A percentile compares a stretch with the other conserved stretches of the same genome.
These are phyloP conservation scores for Anoplophora glabripennis DNA, from an alignment of 1,140 invertebrate genomes.

Conservation along the genomic window DNA sequence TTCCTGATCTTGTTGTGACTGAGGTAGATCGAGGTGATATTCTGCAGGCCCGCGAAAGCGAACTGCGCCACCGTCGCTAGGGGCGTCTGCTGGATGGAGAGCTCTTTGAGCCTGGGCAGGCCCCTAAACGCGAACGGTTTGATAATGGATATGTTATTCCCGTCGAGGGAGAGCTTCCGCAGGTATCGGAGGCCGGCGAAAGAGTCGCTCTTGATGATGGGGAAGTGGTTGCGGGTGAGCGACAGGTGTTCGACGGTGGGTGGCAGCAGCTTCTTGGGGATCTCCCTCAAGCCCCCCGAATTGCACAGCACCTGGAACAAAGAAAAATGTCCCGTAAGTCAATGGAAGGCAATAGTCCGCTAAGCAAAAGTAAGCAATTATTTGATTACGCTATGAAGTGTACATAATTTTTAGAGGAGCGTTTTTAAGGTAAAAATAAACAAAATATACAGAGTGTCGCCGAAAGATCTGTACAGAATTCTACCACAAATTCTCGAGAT, in stretches of 20 bases:
- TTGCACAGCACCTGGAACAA: constrained; percentile 76
- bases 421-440: too few relatives aligned
- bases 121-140: constrained; percentile 81
- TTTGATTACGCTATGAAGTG: too few relatives aligned
- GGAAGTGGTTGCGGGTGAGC: constrained; percentile 75
- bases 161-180: constrained; percentile 71
- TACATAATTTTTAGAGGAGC: too few relatives aligned
- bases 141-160: constrained; percentile 75
- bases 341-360: not conserved
- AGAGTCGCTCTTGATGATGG: constrained; percentile 72
- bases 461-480: too few relatives aligned
- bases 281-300: constrained; percentile 72
- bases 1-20: constrained; percentile 75
- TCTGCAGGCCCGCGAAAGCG: constrained; percentile 77
- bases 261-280: constrained; percentile 69
- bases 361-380: not conserved
- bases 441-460: too few relatives aligned
- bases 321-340: constrained; percentile 20
- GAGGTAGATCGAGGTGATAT: constrained; percentile 70
- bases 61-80: constrained; percentile 71
- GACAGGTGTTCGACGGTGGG: constrained; percentile 75
- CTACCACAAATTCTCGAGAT: too few relatives aligned
- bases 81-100: constrained; percentile 79
- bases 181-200: constrained; percentile 69
- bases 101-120: constrained; percentile 66